Conservation (phyloP, 2,797 vertebrate genomes). For the Tapera naevia region DNA sequence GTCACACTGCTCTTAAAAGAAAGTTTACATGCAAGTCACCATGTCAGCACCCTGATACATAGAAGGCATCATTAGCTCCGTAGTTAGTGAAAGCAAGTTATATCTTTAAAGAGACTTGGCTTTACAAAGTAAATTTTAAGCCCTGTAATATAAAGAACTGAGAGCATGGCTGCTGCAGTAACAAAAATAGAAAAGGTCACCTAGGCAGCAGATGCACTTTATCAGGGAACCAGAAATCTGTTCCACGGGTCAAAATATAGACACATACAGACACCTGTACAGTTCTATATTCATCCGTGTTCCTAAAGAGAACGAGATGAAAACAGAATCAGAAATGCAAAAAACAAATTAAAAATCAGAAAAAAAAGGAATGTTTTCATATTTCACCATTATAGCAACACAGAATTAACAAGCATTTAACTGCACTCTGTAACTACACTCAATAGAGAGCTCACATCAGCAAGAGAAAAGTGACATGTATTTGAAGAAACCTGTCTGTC, state of each 20-base stretch:
- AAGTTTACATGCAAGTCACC: background rate
- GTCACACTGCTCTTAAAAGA: background rate
- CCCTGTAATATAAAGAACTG: background rate
- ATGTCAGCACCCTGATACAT: fast-evolving
- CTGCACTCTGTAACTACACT: background rate
- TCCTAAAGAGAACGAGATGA: background rate
- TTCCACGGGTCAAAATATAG: background rate
- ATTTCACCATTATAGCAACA: background rate
- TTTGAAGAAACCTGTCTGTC: background rate
- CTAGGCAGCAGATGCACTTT: background rate
- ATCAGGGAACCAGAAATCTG: background rate
- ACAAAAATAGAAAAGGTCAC: background rate
- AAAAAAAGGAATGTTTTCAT: background rate
- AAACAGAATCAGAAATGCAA: background rate
- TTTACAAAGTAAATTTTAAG: background rate
- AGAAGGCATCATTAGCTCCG: background rate
- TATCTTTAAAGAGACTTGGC: background rate
- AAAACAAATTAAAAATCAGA: background rate
- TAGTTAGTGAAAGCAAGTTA: background rate
- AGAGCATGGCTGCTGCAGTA: background rate
- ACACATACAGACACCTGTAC: background rate
- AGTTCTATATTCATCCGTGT: background rate
- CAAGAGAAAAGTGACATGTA: background rate
- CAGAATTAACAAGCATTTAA: background rate
- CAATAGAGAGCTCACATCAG: background rate